phyloP scores from a whole-genome alignment of 92 coral and sea anemone genomes.

The Bergia sp. region DNA sequence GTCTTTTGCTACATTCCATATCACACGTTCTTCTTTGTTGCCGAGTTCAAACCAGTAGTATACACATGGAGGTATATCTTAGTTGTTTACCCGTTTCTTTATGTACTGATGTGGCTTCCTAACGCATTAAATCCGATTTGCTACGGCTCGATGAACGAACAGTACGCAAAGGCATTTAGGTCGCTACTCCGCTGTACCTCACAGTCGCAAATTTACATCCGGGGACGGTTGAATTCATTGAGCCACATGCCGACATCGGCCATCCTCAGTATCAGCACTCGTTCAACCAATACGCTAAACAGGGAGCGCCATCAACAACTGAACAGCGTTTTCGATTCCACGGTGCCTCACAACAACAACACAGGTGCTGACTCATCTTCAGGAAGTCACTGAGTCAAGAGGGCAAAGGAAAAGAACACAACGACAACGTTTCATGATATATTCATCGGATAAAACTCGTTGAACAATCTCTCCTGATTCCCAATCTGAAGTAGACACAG shows the following conservation, averaged over 20 bases:
- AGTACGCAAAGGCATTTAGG: conserved; percentile 68
- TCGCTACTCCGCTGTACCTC: conserved; percentile 53
- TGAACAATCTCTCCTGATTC: no score
- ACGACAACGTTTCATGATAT: background rate
- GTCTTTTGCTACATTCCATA: conserved; percentile 82
- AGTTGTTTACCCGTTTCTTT: conserved; percentile 69
- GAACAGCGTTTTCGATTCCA: conserved; percentile 14
- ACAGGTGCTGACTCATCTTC: background rate
- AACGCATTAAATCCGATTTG: conserved; percentile 84
- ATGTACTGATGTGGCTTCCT: conserved; percentile 86
- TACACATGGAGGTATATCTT: conserved; percentile 55
- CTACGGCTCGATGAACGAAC: conserved; percentile 85
- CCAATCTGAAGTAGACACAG: no score
- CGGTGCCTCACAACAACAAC: conserved; percentile 1
- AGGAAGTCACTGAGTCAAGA: conserved; percentile 1
- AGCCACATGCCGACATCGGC: conserved; percentile 18
- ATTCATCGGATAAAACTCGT: background rate
- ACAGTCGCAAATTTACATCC: conserved; percentile 39
- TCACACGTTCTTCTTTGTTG: conserved; percentile 68
- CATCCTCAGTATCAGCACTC: conserved; percentile 18
- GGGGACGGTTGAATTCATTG: conserved; percentile 34
- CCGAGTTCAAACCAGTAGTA: conserved; percentile 30
- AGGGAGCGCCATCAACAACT: background rate
- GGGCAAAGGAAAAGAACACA: background rate
- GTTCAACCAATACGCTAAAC: conserved; percentile 6